Percentiles rank a stretch among this genome's conserved stretches.
Evolutionary conservation across 1,140 invertebrate species (phyloP).

Genomic region (Zeugodacus cucurbitae): DNA sequence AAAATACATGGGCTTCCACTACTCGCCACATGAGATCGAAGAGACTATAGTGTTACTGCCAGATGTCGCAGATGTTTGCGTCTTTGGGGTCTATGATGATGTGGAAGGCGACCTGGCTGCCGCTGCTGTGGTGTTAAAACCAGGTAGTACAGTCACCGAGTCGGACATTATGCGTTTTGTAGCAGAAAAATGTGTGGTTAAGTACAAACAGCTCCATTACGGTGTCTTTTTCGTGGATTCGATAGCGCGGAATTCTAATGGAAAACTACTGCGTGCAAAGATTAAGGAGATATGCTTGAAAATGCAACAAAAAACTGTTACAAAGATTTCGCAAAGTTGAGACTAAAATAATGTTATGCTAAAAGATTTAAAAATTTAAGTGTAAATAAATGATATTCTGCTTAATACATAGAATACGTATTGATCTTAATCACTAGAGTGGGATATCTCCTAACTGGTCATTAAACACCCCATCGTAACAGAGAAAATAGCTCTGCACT

Average conservation of each 20-base stretch:
- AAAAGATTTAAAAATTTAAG: no score
- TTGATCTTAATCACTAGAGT: no score
- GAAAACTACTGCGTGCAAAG: slow-evolving; percentile 73
- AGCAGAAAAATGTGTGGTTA: slow-evolving; percentile 57
- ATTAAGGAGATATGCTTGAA: slow-evolving; percentile 58
- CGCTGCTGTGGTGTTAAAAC: slow-evolving; percentile 49
- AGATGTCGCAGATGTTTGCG: slow-evolving; percentile 52
- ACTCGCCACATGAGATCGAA: slow-evolving; percentile 59
- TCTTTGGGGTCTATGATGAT: slow-evolving; percentile 54
- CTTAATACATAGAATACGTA: no score
- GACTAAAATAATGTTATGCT: no score
- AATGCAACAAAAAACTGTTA: neutral
- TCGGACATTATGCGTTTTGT: slow-evolving; percentile 52
- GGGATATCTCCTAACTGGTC: no score
- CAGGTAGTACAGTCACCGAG: slow-evolving; percentile 45
- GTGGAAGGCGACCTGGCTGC: slow-evolving; percentile 49
- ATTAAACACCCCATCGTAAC: no score
- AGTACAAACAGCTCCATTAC: slow-evolving; percentile 68
- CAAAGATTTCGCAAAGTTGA: no score
- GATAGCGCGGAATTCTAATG: slow-evolving; percentile 72
- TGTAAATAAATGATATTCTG: no score
- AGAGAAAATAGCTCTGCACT: no score
- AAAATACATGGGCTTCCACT: slow-evolving; percentile 71
- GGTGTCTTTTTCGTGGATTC: slow-evolving; percentile 71
- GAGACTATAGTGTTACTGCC: slow-evolving; percentile 48